phyloP scores from a whole-genome alignment of 2,888 invertebrate genomes.

The Sialis lutaria region DNA sequence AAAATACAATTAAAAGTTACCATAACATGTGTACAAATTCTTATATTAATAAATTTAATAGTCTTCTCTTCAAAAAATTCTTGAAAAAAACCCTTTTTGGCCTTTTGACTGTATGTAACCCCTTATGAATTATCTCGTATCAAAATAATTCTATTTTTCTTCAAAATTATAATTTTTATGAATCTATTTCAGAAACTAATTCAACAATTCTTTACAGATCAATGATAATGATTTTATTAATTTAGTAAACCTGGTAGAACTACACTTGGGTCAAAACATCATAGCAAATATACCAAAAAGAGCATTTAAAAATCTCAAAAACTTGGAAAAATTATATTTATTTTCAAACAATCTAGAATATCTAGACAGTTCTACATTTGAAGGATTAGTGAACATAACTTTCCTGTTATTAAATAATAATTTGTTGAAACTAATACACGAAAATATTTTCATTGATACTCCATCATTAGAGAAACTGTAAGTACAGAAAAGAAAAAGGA shows the following conservation, averaged over 20 bases:
- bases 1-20: too few species aligned
- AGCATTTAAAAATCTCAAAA: conserved; percentile 34
- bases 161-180: too few species aligned
- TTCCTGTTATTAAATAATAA: conserved; percentile 55
- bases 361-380: conserved; percentile 39
- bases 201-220: conserved; percentile 34
- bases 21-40: too few species aligned
- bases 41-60: too few species aligned
- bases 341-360: conserved; percentile 49
- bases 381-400: conserved; percentile 43
- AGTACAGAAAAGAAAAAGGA: conserved; percentile 21
- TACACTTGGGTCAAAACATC: conserved; percentile 52
- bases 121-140: too few species aligned
- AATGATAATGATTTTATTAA: conserved; percentile 34
- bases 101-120: too few species aligned
- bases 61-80: too few species aligned
- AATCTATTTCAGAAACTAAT: too few species aligned
- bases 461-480: conserved; percentile 53
- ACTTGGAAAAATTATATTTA: conserved; percentile 46
- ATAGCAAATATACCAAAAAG: conserved; percentile 36
- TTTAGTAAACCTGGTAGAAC: conserved; percentile 35
- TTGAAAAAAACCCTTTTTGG: too few species aligned
- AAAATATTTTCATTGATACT: conserved; percentile 41
- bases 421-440: conserved; percentile 42
- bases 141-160: too few species aligned